Percentiles rank a stretch among this genome's conserved stretches.
Evolutionary conservation across 2,888 invertebrate genomes (phyloP).

Genomic region (Meta bourneti): DNA sequence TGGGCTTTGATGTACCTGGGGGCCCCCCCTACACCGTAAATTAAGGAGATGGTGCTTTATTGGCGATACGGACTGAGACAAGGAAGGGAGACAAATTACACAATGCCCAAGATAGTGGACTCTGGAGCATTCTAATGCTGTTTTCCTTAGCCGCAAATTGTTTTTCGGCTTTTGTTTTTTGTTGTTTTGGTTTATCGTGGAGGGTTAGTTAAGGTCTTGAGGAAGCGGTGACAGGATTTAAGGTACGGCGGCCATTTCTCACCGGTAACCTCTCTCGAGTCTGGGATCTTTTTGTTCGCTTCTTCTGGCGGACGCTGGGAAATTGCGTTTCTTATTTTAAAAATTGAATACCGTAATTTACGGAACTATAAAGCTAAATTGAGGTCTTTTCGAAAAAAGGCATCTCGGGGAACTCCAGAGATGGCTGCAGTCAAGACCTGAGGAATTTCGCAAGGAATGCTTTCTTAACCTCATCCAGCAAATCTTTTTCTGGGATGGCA

Average conservation of each 20-base stretch:
- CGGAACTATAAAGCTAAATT: conserved; percentile 24
- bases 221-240: conserved; percentile 60
- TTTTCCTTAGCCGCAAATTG: conserved; percentile 41
- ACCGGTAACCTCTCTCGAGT: conserved; percentile 29
- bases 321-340: conserved; percentile 22
- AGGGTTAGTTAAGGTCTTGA: conserved; percentile 53
- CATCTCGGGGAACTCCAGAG: background rate
- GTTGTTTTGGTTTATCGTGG: conserved; percentile 16
- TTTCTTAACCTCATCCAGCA: background rate
- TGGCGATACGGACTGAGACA: background rate
- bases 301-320: conserved; percentile 4
- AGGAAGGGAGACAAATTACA: conserved; percentile 16
- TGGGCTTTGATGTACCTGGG: conserved; percentile 27
- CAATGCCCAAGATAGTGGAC: background rate
- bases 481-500: too few species aligned
- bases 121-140: conserved; percentile 42
- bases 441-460: background rate
- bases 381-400: background rate
- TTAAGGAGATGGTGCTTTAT: conserved; percentile 27
- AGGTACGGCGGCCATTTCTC: conserved; percentile 50
- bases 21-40: conserved; percentile 9
- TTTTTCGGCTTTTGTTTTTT: conserved; percentile 43
- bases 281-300: conserved; percentile 27
- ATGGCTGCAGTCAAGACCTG: background rate
- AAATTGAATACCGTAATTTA: conserved; percentile 35